Percentiles rank a stretch among this genome's conserved stretches.
phyloP scores from a whole-genome alignment of 1,140 invertebrate genomes.

The Euschistus heros region DNA sequence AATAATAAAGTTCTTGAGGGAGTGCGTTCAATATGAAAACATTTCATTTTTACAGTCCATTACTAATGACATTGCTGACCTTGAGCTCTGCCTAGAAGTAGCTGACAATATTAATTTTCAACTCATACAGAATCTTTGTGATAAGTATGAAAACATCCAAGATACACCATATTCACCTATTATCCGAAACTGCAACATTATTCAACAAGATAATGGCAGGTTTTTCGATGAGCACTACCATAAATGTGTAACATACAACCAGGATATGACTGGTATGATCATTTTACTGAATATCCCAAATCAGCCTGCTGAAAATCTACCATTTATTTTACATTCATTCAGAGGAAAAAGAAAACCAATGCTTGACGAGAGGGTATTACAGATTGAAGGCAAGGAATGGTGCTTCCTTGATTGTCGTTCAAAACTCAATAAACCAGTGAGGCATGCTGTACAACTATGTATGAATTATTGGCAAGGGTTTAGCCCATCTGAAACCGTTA shows the following conservation, averaged over 20 bases:
- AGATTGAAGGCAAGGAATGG: no score
- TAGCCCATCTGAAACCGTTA: not conserved
- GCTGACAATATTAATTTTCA: not conserved
- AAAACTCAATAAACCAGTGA: not conserved
- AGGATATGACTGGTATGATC: not conserved
- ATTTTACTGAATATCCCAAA: not conserved
- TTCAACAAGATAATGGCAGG: not conserved
- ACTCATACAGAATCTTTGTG: not conserved
- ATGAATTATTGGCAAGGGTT: constrained; percentile 3
- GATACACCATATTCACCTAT: constrained; percentile 7
- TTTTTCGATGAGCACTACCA: not conserved
- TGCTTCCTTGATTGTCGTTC: no score
- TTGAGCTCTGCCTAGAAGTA: not conserved
- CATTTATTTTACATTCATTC: not conserved
- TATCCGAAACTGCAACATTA: not conserved
- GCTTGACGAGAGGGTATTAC: not conserved
- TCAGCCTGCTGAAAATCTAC: not conserved
- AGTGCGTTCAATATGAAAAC: constrained; percentile 9
- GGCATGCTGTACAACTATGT: not conserved
- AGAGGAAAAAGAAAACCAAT: not conserved
- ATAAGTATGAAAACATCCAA: constrained; percentile 1
- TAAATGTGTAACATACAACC: not conserved
- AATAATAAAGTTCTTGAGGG: not conserved
- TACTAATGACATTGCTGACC: not conserved
- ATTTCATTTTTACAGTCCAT: not conserved